phyloP scores from a whole-genome alignment of 35 echinoderm and acorn worm species.

The Eucidaris tribuloides region DNA sequence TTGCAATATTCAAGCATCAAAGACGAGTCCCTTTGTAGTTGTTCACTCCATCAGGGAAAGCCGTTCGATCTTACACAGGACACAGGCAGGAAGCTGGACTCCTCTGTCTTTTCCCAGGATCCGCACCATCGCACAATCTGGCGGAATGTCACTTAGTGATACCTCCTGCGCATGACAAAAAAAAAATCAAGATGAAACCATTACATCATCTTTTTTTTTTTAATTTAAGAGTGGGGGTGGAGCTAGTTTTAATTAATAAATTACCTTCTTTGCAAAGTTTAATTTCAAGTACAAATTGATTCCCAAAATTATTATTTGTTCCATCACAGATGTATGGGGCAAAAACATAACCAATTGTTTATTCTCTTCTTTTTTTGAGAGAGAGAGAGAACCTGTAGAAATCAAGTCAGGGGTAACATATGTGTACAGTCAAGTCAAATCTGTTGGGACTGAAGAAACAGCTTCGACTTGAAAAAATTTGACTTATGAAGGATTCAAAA shows the following conservation, averaged over 20 bases:
- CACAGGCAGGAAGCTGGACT: constrained; percentile 53
- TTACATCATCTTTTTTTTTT: not conserved
- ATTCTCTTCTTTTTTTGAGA: not conserved
- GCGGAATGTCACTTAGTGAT: constrained; percentile 40
- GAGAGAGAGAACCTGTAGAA: no score
- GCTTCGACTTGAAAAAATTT: no score
- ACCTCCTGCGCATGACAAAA: constrained; percentile 36
- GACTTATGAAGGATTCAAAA: not conserved
- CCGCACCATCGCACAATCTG: constrained; percentile 70
- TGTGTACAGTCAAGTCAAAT: no score
- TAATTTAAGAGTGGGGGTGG: not conserved
- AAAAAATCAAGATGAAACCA: not conserved
- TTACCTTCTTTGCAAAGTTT: not conserved
- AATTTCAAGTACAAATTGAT: not conserved
- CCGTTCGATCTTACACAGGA: not conserved
- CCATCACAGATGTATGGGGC: no score
- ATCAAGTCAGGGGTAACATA: no score
- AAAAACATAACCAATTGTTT: no score
- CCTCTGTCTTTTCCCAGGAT: constrained; percentile 40
- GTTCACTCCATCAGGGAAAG: not conserved
- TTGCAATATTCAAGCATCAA: no score
- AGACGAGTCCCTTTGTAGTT: not conserved
- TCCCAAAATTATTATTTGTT: not conserved
- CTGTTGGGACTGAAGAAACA: no score
- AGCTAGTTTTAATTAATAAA: not conserved